Percentiles rank a stretch among this genome's conserved stretches.
Evolutionary conservation across 2,113 vertebrate genomes (phyloP).

Genomic region (Cepphus grylle): DNA sequence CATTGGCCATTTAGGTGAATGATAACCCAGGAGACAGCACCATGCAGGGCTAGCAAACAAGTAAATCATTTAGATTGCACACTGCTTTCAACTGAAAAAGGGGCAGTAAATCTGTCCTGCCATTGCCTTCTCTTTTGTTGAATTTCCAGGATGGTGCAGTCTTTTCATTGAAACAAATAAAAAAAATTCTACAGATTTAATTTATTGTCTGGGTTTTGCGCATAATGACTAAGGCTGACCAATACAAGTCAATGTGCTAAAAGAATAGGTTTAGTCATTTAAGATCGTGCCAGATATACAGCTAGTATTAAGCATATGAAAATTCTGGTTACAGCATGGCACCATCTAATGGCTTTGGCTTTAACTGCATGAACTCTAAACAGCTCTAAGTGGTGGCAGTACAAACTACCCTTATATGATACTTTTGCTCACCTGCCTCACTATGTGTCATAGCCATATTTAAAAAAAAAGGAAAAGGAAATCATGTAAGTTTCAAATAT

Average conservation of each 20-base stretch:
- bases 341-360: conserved; percentile 55
- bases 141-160: conserved; percentile 56
- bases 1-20: conserved; percentile 64
- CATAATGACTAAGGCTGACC: conserved; percentile 63
- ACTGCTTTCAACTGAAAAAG: conserved; percentile 63
- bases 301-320: neutral
- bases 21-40: conserved; percentile 67
- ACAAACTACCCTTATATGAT: neutral
- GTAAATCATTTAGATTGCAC: conserved; percentile 69
- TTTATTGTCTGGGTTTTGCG: conserved; percentile 48
- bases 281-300: conserved; percentile 20
- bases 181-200: conserved; percentile 33
- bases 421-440: neutral
- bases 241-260: neutral
- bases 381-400: neutral
- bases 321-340: conserved; percentile 58
- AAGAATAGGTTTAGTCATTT: conserved; percentile 61
- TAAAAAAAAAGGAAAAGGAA: neutral
- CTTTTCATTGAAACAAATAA: conserved; percentile 63
- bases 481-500: neutral
- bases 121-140: conserved; percentile 58
- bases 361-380: conserved; percentile 27
- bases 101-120: conserved; percentile 61
- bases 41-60: conserved; percentile 66
- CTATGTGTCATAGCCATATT: neutral